These are phyloP conservation scores for Cebus imitator DNA, from an alignment of 2,113 vertebrate genomes.

Conservation along the genomic window DNA sequence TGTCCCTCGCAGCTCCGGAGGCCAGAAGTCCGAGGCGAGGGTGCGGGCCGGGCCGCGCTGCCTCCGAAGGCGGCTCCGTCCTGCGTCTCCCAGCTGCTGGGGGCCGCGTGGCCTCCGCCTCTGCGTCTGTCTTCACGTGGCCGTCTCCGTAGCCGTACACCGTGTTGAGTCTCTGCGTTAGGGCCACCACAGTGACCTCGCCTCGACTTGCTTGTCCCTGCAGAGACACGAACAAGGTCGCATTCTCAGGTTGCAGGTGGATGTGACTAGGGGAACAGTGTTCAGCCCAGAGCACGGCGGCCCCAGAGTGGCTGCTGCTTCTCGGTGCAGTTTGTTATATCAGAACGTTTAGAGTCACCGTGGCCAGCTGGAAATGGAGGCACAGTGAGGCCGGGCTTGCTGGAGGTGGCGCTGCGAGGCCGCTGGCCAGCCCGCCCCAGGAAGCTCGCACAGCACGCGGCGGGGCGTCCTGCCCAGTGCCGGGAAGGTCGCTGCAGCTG, in stretches of 20 bases:
- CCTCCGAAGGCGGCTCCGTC: neutral
- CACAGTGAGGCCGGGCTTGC: neutral
- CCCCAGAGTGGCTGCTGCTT: rapidly evolving
- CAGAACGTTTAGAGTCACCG: neutral
- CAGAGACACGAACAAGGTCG: neutral
- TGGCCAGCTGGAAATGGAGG: neutral
- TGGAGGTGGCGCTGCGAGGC: neutral
- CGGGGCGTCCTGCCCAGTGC: neutral
- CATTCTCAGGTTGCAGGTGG: neutral
- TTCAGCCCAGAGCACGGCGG: neutral
- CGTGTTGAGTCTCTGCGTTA: neutral
- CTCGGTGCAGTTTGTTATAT: neutral
- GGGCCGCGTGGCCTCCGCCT: neutral
- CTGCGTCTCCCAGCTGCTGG: neutral
- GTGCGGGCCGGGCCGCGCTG: neutral
- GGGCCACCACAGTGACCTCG: neutral
- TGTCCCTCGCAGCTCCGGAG: neutral
- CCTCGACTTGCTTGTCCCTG: neutral
- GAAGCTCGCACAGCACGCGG: neutral
- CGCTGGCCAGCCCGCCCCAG: neutral
- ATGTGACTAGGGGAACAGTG: neutral
- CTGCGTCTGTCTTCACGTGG: neutral
- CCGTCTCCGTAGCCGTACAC: neutral
- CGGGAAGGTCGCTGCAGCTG: neutral
- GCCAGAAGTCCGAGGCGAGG: neutral